Base-by-base conservation (phyloP, 2,113 vertebrate species). In the Vulpes lagopus region DNA sequence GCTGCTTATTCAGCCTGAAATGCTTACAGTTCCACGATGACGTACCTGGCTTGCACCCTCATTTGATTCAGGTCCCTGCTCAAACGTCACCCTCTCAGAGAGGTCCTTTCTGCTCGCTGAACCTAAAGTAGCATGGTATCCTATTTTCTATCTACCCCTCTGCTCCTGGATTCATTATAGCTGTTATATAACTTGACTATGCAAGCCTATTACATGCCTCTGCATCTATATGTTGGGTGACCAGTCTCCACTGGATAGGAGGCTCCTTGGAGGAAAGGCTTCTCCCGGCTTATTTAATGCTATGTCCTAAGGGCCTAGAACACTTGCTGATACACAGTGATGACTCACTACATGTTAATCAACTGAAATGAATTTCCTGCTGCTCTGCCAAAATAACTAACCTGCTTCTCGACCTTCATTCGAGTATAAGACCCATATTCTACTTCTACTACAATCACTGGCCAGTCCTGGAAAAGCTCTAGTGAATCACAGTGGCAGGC, bases 91-190 rank as follows among this genome's bases (percentile, higher is more conserved):
- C 53, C 2, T 27, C 20, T 89, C 32, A n/a, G 38, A 85, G n/a
- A 85, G 19, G 5, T 5, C 27, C 35, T 35, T 38, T 51, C 6
- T 55, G 17, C 27, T 53, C 27, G 3, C 15, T 38, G 11, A 49
- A 22, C 23, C 27, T 57, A n/a, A 49, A 65, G 15, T 3, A 27
- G 4, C 22, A 60, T 20, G 0, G 0, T 0, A 11, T 23, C 5
- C 57, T 19, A 22, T 8, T 25, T n/a, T 67, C 19, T 12, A 15
- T 30, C 10, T 2, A 14, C 6, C 22, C 43, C 19, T 10, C 16
- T 84, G 12, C 62, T 62, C 25, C 79, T 51, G 86, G 17, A 69
- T 53, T 69, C 55, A 27, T 43, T 59, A 19, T 1, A 38, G 12
- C 57, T 32, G 59, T 4, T 38, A 1, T 0, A 9, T 55, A 71